These are phyloP conservation scores for Falco peregrinus DNA, from an alignment of 2,797 vertebrate genomes.

Conservation along the genomic window DNA sequence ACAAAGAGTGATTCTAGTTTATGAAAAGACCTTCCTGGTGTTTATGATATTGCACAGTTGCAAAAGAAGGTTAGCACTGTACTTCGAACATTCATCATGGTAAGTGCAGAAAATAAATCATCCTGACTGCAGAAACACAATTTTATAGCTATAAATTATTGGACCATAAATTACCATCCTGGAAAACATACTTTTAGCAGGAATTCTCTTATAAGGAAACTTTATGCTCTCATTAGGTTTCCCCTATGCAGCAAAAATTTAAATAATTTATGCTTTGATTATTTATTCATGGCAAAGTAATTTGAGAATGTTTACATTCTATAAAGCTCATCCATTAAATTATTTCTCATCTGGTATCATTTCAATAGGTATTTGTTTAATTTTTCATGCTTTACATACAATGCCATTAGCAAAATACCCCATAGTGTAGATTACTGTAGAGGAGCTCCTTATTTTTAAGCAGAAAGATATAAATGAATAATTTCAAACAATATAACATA, in stretches of 20 bases:
- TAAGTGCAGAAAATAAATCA: slow-evolving; percentile 33
- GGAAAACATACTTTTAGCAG: slow-evolving; percentile 19
- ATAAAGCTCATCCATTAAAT: slow-evolving; percentile 32
- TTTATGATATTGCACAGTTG: neutral
- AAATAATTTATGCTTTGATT: slow-evolving; percentile 64
- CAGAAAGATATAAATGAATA: neutral
- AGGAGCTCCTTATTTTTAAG: neutral
- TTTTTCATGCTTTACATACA: slow-evolving; percentile 21
- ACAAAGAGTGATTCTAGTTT: neutral
- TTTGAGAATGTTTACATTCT: slow-evolving; percentile 58
- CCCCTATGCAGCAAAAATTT: slow-evolving; percentile 19
- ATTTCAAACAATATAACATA: neutral
- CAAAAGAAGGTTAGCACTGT: neutral
- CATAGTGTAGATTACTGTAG: neutral
- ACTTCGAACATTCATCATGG: neutral
- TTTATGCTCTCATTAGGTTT: slow-evolving; percentile 55
- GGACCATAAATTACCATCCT: neutral
- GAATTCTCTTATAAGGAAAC: neutral
- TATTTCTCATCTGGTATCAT: slow-evolving; percentile 26
- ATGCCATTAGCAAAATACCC: neutral
- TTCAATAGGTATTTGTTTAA: slow-evolving; percentile 25
- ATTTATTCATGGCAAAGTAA: slow-evolving; percentile 51
- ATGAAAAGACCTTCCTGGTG: neutral
- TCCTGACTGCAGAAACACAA: neutral
- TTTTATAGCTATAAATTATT: slow-evolving; percentile 37